A percentile compares a stretch with the other conserved stretches of the same genome.
Conservation (phyloP, 2,888 invertebrate genomes). For the Horisme vitalbata region DNA sequence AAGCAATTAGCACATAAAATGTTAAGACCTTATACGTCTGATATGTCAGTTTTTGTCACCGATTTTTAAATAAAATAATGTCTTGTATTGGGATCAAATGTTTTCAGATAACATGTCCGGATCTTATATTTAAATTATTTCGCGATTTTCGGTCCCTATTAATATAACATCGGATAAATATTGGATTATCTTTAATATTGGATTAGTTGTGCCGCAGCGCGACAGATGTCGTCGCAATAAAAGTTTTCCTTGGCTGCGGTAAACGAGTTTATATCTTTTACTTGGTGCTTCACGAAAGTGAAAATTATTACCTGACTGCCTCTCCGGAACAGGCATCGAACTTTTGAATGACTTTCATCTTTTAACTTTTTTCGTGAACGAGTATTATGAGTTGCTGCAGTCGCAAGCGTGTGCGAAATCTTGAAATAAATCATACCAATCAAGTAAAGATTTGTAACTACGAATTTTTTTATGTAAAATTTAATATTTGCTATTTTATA, state of each 20-base stretch:
- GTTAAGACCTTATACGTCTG: slow-evolving; percentile 32
- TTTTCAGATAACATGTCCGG: background rate
- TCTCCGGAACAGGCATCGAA: slow-evolving; percentile 26
- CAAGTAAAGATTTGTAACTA: too few species aligned
- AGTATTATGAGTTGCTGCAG: too few species aligned
- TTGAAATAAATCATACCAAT: too few species aligned
- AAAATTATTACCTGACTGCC: slow-evolving; percentile 29
- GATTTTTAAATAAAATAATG: slow-evolving; percentile 37
- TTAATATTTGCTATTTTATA: too few species aligned
- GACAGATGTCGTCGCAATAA: slow-evolving; percentile 58
- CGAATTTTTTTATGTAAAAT: too few species aligned
- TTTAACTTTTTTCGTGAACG: too few species aligned
- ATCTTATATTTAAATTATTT: background rate
- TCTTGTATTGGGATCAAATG: slow-evolving; percentile 9
- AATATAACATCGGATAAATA: slow-evolving; percentile 35
- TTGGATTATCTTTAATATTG: slow-evolving; percentile 42
- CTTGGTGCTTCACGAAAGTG: slow-evolving; percentile 27
- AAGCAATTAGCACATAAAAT: slow-evolving; percentile 48
- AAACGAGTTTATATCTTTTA: slow-evolving; percentile 37
- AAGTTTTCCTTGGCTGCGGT: slow-evolving; percentile 49
- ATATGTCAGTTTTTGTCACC: slow-evolving; percentile 21
- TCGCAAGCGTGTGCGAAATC: too few species aligned
- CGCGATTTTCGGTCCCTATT: slow-evolving; percentile 21
- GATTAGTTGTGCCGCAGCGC: slow-evolving; percentile 30
- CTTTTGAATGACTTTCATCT: slow-evolving; percentile 11